A percentile compares a stretch with the other conserved stretches of the same genome.
phyloP scores from a whole-genome alignment of 2,113 vertebrate species.

The Hipposideros armiger region DNA sequence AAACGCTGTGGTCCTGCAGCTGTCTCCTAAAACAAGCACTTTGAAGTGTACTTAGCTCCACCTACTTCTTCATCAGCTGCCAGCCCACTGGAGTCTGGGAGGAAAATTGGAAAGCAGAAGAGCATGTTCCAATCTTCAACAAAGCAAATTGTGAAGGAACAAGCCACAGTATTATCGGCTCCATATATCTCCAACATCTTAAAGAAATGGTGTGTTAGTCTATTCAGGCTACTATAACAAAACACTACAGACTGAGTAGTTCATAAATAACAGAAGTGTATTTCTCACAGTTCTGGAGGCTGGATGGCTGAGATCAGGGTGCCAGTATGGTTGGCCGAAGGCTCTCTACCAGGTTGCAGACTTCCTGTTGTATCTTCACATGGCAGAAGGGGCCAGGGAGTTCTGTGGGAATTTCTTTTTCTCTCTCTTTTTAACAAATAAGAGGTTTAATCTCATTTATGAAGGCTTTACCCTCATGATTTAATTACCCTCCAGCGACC shows the following conservation, averaged over 20 bases:
- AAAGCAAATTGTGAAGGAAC: background rate
- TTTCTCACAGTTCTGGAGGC: background rate
- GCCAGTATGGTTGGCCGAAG: background rate
- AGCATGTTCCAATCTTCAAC: background rate
- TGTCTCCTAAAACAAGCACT: slow-evolving; percentile 34
- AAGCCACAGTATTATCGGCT: background rate
- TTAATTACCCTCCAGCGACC: background rate
- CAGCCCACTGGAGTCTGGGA: background rate
- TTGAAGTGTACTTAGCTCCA: background rate
- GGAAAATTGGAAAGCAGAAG: slow-evolving; percentile 8
- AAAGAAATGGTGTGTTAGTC: background rate
- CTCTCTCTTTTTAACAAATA: background rate
- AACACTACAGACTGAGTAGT: background rate
- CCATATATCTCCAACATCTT: background rate
- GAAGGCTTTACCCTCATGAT: background rate
- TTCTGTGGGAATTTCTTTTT: background rate
- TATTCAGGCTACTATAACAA: background rate
- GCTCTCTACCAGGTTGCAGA: background rate
- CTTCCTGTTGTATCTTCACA: background rate
- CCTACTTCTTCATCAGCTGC: background rate
- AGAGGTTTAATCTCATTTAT: background rate
- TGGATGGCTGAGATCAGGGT: background rate
- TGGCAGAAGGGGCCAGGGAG: background rate
- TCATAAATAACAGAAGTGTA: background rate
- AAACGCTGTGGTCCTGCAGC: slow-evolving; percentile 43